A percentile compares a stretch with the other conserved stretches of the same genome.
phyloP scores from a whole-genome alignment of 2,797 vertebrate genomes.

The Nannoperca obscura region DNA sequence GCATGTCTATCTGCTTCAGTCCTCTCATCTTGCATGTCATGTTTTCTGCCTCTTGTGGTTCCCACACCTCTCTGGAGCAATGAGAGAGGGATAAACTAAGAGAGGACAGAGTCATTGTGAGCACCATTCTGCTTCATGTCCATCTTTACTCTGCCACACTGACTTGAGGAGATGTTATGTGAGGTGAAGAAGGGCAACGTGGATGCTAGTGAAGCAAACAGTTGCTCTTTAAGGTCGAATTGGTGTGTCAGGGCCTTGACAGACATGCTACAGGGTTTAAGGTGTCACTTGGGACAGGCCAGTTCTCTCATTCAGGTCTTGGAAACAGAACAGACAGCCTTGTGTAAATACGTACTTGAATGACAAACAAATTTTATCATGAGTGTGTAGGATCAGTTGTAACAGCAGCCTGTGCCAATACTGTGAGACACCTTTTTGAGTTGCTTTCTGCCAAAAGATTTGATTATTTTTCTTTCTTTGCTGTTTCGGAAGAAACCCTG shows the following conservation, averaged over 20 bases:
- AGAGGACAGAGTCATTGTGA: background rate
- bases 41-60: background rate
- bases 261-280: no score
- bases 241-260: background rate
- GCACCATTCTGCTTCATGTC: background rate
- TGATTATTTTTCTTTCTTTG: background rate
- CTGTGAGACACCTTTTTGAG: background rate
- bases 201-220: background rate
- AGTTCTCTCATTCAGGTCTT: background rate
- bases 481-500: background rate
- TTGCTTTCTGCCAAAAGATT: background rate
- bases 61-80: constrained; percentile 10
- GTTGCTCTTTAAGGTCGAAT: background rate
- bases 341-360: background rate
- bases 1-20: background rate
- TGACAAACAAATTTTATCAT: background rate
- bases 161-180: no score
- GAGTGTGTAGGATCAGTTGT: background rate
- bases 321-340: background rate
- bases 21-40: background rate
- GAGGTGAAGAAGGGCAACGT: background rate
- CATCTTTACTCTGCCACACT: background rate
- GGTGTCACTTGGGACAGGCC: background rate
- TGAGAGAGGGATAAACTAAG: background rate
- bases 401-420: background rate